Percentiles rank a stretch among this genome's conserved stretches.
Evolutionary conservation across 2,888 invertebrate genomes (phyloP).

Genomic region (Cosmopolites sordidus): DNA sequence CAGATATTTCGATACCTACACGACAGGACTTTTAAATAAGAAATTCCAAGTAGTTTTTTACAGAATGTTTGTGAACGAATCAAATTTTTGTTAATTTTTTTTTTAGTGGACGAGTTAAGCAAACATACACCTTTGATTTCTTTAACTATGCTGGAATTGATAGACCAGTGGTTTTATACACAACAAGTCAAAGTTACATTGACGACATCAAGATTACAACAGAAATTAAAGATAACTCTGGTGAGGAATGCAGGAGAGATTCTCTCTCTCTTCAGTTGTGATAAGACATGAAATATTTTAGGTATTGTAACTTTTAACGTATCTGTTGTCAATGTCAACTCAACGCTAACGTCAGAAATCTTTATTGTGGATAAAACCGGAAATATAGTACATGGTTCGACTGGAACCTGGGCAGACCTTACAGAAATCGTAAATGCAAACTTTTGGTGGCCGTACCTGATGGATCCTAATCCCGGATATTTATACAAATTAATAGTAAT

Average conservation of each 20-base stretch:
- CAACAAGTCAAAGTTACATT: conserved; percentile 76
- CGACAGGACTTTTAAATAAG: too few species aligned
- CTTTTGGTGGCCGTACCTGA: conserved; percentile 91
- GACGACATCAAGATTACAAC: conserved; percentile 80
- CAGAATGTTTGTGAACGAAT: too few species aligned
- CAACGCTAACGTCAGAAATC: conserved; percentile 4
- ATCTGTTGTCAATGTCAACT: background rate
- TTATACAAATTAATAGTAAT: conserved; percentile 77
- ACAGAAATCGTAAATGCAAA: conserved; percentile 65
- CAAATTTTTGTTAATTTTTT: too few species aligned
- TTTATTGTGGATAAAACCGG: conserved; percentile 21
- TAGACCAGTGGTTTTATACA: conserved; percentile 82
- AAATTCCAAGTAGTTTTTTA: too few species aligned
- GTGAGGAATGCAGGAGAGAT: too few species aligned
- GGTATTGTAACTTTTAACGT: conserved; percentile 11
- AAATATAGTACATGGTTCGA: conserved; percentile 7
- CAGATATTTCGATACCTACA: too few species aligned
- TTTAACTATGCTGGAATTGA: conserved; percentile 98
- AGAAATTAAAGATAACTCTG: conserved; percentile 55
- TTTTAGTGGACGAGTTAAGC: conserved; percentile 40
- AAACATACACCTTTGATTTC: conserved; percentile 88
- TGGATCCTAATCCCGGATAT: conserved; percentile 77
- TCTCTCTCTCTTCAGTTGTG: too few species aligned
- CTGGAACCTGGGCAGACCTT: conserved; percentile 52
- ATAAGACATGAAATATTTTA: too few species aligned